Base-by-base conservation (phyloP, 1,140 invertebrate genomes). In the Sweltsa coloradensis region DNA sequence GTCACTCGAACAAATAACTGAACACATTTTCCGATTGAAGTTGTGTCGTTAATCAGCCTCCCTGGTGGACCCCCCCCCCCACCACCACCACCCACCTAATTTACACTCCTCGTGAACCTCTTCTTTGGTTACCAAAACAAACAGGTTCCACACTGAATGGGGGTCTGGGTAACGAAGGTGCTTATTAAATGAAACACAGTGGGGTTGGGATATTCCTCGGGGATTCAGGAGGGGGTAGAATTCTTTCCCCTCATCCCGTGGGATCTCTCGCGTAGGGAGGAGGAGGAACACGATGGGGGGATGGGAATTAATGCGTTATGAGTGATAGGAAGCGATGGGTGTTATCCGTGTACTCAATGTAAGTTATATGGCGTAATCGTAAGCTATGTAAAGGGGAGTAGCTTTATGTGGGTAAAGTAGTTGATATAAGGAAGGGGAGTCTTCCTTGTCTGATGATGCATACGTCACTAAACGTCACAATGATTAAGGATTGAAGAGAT, bases 141-240 rank as follows among this genome's bases (percentile, higher is more conserved):
- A 40, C 24, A n/a, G n/a, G n/a, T n/a, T 22, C 37, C 24, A 40
- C 24, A 16, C 37, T 19, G 21, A 23, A 40, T 40, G 37, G 24
- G 3, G 13, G 24, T 40, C 24, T 19, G 13, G 37, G 24, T 22
- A 23, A 40, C 11, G 24, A 36, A 40, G 37, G 37, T 40, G 37
- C 37, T 40, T 40, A 40, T 40, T 40, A 40, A 40, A 40, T 40
- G 37, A 40, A 40, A 40, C 37, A 37, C 36, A 40, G 18, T 13
- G 37, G 37, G 16, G 37, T 40, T 11, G 21, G 11, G 37, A n/a
- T 19, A 40, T 19, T 21, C 37, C 37, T 40, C 7, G 3, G 37
- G 16, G 37, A 7, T 22, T 19, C 21, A 14, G 11, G 36, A 39
- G 36, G 36, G 22, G 13, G 5, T 22, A 11, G 16, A 40, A 40